Base-by-base conservation (phyloP, 2,888 invertebrate species). In the Caenorhabditis japonica region DNA sequence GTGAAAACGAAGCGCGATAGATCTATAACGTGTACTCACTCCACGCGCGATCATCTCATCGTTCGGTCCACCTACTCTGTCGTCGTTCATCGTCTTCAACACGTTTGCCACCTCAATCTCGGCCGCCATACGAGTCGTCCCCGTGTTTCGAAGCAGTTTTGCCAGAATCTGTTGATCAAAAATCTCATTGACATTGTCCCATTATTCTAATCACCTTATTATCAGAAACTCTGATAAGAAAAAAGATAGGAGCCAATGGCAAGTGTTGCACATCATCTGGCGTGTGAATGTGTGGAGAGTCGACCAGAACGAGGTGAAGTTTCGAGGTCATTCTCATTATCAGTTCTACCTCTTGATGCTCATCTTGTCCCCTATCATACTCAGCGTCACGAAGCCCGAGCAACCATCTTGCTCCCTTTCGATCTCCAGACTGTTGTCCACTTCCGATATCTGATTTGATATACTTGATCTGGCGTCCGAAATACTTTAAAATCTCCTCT, bases 271-370 rank as follows among this genome's bases (percentile, higher is more conserved):
- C 58, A 34, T 82, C 81, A 36, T 66, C 55, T 4, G 81, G 81
- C 8, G 76, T 75, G 23, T 80, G 66, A 34, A 82, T 74, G 56
- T 79, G 61, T n/a, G 81, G 81, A n/a, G 77, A 66, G 33, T 82
- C 77, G 8, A 82, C 77, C 13, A 82, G 61, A 2, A 82, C 43
- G 13, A 82, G 66, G 38, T 72, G 72, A 8, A 79, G 38, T 19
- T 72, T 71, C 17, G 80, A 73, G 3, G 80, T 73, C 66, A 82
- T 62, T n/a, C 66, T 39, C 30, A 76, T 79, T n/a, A 82, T 80
- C 36, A 76, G 23, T 15, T 77, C 76, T 2, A 61, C 74, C 34
- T 75, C 69, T 15, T 46, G 46, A 43, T 75, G 62, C 39, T 75
- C 74, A 68, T 68, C 66, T 25, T 55, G 55, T 47, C 64, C 53